Conservation (phyloP, 1,140 invertebrate genomes). For the Camponotus pennsylvanicus region DNA sequence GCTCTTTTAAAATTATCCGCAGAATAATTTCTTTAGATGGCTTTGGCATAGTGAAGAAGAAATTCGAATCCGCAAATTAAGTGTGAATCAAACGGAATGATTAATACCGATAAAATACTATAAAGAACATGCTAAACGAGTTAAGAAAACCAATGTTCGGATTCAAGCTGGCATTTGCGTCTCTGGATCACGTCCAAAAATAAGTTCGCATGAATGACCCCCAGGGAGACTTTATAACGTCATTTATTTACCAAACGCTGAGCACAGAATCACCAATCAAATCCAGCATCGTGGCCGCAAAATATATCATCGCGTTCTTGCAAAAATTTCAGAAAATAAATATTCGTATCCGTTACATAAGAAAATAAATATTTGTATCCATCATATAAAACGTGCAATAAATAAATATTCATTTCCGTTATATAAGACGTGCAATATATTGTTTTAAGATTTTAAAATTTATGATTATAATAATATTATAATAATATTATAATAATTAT, state of each 20-base stretch:
- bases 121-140: constrained; percentile 25
- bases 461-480: too few relatives aligned
- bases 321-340: constrained; percentile 5
- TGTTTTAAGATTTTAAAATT: not conserved
- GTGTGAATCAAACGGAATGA: constrained; percentile 2
- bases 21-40: not conserved
- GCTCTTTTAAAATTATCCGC: too few relatives aligned
- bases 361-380: too few relatives aligned
- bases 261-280: not conserved
- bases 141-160: constrained; percentile 24
- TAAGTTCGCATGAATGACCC: constrained; percentile 39
- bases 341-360: constrained; percentile 14
- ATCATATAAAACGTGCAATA: not conserved
- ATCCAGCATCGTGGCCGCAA: not conserved
- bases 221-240: constrained; percentile 27
- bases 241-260: constrained; percentile 55
- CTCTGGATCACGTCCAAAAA: constrained; percentile 63
- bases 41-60: not conserved
- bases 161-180: not conserved
- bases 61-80: constrained; percentile 22
- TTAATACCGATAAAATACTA: not conserved
- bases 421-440: not conserved
- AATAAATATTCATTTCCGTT: constrained; percentile 32
- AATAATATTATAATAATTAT: too few relatives aligned
- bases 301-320: not conserved